Conservation (phyloP, 1,140 invertebrate genomes). For the Procambarus virginalis region DNA sequence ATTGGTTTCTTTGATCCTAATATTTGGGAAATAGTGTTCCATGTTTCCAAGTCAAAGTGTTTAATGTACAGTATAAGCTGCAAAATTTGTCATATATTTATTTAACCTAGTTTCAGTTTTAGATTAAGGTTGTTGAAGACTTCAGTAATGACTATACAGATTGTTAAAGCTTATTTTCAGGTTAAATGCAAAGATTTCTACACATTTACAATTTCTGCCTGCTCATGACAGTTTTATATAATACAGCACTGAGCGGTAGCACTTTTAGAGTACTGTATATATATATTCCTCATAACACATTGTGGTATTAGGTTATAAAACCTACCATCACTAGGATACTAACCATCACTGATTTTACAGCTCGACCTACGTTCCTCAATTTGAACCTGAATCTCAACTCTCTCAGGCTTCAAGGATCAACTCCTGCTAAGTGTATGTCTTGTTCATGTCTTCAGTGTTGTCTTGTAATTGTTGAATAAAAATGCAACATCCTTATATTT, state of each 20-base stretch:
- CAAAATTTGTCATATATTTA: not conserved
- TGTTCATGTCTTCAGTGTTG: conserved; percentile 69
- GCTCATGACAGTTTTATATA: not conserved
- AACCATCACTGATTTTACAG: conserved; percentile 82
- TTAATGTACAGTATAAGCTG: too few relatives aligned
- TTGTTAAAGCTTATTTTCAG: not conserved
- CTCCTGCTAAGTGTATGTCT: conserved; percentile 78
- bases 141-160: not conserved
- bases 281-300: not conserved
- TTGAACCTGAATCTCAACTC: conserved; percentile 94
- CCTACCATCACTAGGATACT: conserved; percentile 17
- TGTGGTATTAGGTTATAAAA: not conserved
- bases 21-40: too few relatives aligned
- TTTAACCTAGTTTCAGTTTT: not conserved
- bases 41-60: too few relatives aligned
- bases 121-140: not conserved
- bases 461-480: conserved; percentile 55
- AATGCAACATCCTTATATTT: not conserved
- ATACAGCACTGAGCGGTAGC: not conserved
- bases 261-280: not conserved
- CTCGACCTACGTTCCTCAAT: conserved; percentile 96
- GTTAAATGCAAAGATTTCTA: not conserved
- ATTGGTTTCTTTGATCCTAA: too few relatives aligned
- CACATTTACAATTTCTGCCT: not conserved
- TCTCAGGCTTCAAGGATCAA: conserved; percentile 88